Evolutionary conservation across 1,140 invertebrate species (phyloP).

Genomic region (Colletes gigas): DNA sequence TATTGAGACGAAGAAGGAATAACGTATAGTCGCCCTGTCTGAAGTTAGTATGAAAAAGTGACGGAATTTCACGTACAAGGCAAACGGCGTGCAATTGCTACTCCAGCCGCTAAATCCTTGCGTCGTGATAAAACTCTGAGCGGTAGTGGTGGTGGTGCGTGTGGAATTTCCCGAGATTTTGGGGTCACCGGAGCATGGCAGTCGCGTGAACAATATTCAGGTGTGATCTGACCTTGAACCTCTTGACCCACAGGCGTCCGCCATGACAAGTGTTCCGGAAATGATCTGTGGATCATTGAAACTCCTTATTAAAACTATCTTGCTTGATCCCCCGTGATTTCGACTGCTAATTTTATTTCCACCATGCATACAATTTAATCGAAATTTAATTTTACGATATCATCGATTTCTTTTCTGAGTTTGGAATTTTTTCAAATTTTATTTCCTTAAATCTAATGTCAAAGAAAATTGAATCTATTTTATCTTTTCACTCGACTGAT

Average conservation of each 20-base stretch:
- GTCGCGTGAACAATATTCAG: not conserved
- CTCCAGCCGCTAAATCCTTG: constrained; percentile 25
- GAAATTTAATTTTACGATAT: no score
- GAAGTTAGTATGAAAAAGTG: no score
- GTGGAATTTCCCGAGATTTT: not conserved
- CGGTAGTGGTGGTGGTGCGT: not conserved
- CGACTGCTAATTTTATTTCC: not conserved
- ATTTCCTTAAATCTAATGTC: no score
- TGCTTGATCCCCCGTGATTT: not conserved
- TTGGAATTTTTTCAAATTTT: no score
- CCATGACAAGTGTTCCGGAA: not conserved
- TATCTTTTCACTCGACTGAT: no score
- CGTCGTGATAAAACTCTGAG: not conserved
- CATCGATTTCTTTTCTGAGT: no score
- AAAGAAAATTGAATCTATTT: no score
- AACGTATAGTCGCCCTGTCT: no score
- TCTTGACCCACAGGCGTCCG: not conserved
- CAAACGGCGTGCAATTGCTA: constrained; percentile 47
- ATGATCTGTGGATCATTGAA: not conserved
- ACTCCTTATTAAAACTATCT: not conserved
- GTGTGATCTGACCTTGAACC: no score
- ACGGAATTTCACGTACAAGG: constrained; percentile 37
- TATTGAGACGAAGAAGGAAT: no score
- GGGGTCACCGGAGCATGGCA: not conserved
- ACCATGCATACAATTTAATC: no score